Percentiles rank a stretch among this genome's conserved stretches.
phyloP scores from a whole-genome alignment of 1,140 invertebrate species.

The Drosophila eugracilis region DNA sequence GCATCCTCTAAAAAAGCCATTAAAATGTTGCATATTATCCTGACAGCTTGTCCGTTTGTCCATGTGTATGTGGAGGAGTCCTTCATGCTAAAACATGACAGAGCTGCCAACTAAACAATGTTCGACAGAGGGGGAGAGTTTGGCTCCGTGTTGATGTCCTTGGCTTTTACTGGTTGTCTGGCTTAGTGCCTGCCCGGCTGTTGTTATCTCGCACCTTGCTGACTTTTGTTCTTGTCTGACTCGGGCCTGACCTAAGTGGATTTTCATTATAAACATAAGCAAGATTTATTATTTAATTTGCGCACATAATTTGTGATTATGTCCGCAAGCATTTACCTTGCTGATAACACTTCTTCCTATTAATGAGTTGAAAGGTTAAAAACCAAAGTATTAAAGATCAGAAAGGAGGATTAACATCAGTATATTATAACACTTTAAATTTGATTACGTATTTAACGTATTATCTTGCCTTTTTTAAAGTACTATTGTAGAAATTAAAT shows the following conservation, averaged over 20 bases:
- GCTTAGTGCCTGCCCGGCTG: conserved; percentile 21
- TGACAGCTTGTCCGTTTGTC: conserved; percentile 2
- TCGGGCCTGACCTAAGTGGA: conserved; percentile 48
- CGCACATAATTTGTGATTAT: conserved; percentile 3
- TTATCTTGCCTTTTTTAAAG: too few relatives aligned
- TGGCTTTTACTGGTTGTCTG: conserved; percentile 18
- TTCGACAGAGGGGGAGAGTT: conserved; percentile 23
- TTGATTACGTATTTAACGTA: too few relatives aligned
- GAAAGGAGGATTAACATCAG: too few relatives aligned
- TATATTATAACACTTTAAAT: too few relatives aligned
- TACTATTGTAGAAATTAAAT: neutral
- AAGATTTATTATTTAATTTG: conserved; percentile 72
- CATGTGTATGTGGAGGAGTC: conserved; percentile 4
- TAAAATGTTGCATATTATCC: conserved; percentile 20
- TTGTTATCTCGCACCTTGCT: conserved; percentile 29
- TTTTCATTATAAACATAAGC: conserved; percentile 61
- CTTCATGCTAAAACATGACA: conserved; percentile 51
- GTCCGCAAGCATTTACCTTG: conserved; percentile 24
- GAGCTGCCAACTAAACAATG: conserved; percentile 49
- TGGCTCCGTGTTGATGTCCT: conserved; percentile 1
- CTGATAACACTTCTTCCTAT: conserved; percentile 21
- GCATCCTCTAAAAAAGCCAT: conserved; percentile 18
- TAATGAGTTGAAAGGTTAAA: neutral
- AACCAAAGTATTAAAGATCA: neutral
- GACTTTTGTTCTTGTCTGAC: conserved; percentile 3